These are phyloP conservation scores for Heliconius ethilla DNA, from an alignment of 2,888 invertebrate genomes.

Conservation along the genomic window DNA sequence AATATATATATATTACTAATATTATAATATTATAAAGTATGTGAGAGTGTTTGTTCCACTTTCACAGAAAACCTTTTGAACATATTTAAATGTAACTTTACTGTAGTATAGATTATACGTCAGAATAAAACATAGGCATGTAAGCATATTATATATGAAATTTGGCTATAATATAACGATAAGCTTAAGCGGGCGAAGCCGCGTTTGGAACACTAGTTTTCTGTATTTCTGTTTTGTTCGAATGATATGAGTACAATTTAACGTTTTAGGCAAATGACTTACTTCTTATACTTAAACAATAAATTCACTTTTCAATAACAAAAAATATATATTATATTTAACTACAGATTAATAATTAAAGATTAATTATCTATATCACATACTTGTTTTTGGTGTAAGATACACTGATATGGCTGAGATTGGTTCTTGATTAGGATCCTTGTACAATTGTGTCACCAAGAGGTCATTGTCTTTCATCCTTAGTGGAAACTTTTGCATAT, in stretches of 20 bases:
- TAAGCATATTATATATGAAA: background rate
- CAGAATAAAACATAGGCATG: background rate
- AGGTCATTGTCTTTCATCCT: constrained; percentile 99
- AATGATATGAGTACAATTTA: too few relatives aligned
- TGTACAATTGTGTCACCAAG: constrained; percentile 96
- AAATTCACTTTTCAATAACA: too few relatives aligned
- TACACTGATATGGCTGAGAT: constrained; percentile 99
- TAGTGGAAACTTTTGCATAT: constrained; percentile 99
- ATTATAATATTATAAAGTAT: background rate
- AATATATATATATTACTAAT: background rate
- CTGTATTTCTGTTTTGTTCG: background rate
- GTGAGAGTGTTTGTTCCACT: background rate
- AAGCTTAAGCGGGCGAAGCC: background rate
- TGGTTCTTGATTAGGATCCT: constrained; percentile 96
- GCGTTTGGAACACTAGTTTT: background rate
- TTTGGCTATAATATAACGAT: background rate
- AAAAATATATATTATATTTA: too few relatives aligned
- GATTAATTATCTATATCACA: constrained; percentile 65
- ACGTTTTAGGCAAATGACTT: too few relatives aligned
- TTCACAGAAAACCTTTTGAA: background rate
- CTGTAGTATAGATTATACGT: too few relatives aligned
- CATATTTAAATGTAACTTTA: background rate
- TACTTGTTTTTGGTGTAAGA: constrained; percentile 99
- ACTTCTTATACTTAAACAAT: too few relatives aligned
- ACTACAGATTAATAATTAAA: too few relatives aligned